phyloP scores from a whole-genome alignment of 2,113 vertebrate genomes.

The Rhipidura dahli region DNA sequence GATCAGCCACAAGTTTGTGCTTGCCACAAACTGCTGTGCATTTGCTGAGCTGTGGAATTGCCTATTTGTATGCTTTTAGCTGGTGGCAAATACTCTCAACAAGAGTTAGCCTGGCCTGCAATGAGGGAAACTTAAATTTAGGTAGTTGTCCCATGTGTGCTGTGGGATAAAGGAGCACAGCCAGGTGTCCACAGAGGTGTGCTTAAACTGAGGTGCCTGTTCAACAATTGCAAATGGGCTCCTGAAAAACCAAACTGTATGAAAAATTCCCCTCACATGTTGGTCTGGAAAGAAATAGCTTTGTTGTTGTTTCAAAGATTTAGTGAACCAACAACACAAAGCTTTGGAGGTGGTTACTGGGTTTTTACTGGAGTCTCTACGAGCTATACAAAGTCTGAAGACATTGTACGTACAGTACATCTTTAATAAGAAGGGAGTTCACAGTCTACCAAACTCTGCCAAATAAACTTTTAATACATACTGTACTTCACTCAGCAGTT shows the following conservation, averaged over 20 bases:
- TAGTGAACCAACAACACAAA: slow-evolving; percentile 64
- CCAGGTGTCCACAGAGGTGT: neutral
- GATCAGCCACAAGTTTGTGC: neutral
- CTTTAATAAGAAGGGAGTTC: slow-evolving; percentile 69
- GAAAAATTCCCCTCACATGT: neutral
- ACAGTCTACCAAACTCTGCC: slow-evolving; percentile 65
- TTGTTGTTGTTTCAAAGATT: slow-evolving; percentile 43
- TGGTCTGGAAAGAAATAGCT: slow-evolving; percentile 16
- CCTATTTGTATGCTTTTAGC: neutral
- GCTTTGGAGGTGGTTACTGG: slow-evolving; percentile 66
- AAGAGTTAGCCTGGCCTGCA: neutral
- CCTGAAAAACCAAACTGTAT: neutral
- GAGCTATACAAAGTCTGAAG: slow-evolving; percentile 75
- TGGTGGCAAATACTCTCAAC: neutral
- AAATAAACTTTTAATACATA: slow-evolving; percentile 67
- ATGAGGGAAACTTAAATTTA: neutral
- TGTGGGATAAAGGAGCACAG: neutral
- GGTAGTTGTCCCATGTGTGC: neutral
- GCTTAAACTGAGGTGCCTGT: neutral
- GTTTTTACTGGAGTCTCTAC: slow-evolving; percentile 70
- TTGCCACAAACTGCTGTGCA: neutral
- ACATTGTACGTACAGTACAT: slow-evolving; percentile 74
- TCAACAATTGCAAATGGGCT: neutral
- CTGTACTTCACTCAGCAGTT: slow-evolving; percentile 56
- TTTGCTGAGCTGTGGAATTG: neutral